Conservation (phyloP, 1,140 invertebrate species). For the Gonatopus flavifemur region DNA sequence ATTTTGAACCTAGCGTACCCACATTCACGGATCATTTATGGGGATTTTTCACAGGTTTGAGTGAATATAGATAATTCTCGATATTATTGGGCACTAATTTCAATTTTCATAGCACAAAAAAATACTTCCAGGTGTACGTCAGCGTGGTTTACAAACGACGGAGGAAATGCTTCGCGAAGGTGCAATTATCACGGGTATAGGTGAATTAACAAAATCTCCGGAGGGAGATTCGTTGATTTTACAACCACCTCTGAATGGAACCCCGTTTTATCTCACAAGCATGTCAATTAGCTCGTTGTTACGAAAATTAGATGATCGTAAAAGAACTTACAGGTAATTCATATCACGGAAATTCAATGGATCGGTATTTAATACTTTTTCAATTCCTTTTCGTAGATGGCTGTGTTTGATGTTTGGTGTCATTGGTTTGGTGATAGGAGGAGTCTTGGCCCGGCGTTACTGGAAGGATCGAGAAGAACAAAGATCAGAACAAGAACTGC, state of each 20-base stretch:
- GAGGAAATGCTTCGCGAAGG: conserved; percentile 78
- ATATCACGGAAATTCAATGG: background rate
- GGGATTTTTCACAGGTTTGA: conserved; percentile 71
- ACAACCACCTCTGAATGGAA: conserved; percentile 68
- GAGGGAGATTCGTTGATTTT: conserved; percentile 62
- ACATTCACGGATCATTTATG: conserved; percentile 76
- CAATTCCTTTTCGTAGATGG: conserved; percentile 54
- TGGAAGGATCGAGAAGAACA: conserved; percentile 61
- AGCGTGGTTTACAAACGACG: conserved; percentile 75
- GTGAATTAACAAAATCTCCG: conserved; percentile 63
- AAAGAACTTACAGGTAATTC: conserved; percentile 62
- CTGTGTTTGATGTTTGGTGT: conserved; percentile 68
- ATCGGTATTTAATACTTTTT: background rate
- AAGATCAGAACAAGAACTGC: conserved; percentile 61
- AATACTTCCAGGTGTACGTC: conserved; percentile 58
- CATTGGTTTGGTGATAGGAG: conserved; percentile 67
- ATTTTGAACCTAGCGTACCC: conserved; percentile 71
- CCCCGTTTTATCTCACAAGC: conserved; percentile 72
- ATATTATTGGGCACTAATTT: background rate
- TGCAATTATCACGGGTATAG: conserved; percentile 74
- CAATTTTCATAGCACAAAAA: conserved; percentile 1
- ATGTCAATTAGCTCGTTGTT: conserved; percentile 68
- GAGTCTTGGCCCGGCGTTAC: conserved; percentile 66
- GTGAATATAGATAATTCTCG: background rate
- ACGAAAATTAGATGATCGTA: conserved; percentile 69